Evolutionary conservation across 1,140 invertebrate species (phyloP).

Genomic region (Pantala flavescens): DNA sequence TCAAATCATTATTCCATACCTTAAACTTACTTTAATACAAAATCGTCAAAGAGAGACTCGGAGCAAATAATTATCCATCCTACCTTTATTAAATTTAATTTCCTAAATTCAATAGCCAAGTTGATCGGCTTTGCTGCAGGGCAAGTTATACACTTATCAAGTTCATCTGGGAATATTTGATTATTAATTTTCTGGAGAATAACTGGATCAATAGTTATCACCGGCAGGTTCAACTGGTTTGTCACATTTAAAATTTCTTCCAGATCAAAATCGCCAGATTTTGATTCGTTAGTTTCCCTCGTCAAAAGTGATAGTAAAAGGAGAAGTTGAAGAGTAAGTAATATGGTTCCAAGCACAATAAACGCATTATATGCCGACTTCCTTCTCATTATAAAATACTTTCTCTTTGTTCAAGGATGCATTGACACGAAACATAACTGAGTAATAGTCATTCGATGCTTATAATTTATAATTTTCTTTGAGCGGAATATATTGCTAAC

Average conservation of each 20-base stretch:
- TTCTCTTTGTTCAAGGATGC: too few species aligned
- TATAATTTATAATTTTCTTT: too few species aligned
- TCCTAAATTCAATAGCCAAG: not conserved
- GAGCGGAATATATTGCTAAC: too few species aligned
- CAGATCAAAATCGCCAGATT: not conserved
- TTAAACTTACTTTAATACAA: too few species aligned
- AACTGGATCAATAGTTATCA: not conserved
- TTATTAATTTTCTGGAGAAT: not conserved
- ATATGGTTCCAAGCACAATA: not conserved
- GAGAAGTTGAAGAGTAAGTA: conserved; percentile 9
- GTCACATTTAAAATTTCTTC: conserved; percentile 13
- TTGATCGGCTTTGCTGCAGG: not conserved
- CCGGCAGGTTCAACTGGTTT: not conserved
- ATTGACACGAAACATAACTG: too few species aligned
- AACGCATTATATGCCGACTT: conserved; percentile 11
- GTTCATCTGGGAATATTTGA: not conserved
- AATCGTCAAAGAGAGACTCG: too few species aligned
- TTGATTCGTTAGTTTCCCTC: not conserved
- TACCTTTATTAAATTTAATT: not conserved
- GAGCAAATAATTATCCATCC: too few species aligned
- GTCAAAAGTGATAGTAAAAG: conserved; percentile 6
- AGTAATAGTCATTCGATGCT: too few species aligned
- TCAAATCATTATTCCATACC: too few species aligned
- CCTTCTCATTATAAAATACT: not conserved
- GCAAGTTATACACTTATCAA: not conserved